A percentile compares a stretch with the other conserved stretches of the same genome.
Conservation (phyloP, 2,888 invertebrate genomes). For the Hirtodrosophila confusa region DNA sequence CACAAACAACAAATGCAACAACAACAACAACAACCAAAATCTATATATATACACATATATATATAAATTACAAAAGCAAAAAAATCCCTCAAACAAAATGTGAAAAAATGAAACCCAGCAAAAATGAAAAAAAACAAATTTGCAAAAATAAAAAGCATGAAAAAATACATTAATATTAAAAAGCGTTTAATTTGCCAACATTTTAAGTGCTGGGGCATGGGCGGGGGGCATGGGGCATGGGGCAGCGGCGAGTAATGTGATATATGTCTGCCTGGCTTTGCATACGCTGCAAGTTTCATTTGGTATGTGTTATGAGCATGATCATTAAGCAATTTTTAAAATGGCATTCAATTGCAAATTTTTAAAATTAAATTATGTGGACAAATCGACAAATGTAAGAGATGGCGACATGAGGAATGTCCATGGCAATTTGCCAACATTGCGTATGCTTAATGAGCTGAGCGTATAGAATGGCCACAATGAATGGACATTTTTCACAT, state of each 20-base stretch:
- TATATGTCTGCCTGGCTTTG: constrained; percentile 51
- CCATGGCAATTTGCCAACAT: constrained; percentile 67
- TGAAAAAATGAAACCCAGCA: constrained; percentile 51
- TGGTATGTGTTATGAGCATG: constrained; percentile 57
- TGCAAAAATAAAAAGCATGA: constrained; percentile 61
- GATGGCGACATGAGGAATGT: constrained; percentile 36
- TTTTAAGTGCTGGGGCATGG: constrained; percentile 43
- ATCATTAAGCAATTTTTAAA: constrained; percentile 72
- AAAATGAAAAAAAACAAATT: constrained; percentile 54
- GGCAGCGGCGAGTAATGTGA: constrained; percentile 41
- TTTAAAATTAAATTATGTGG: constrained; percentile 67
- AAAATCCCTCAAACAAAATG: constrained; percentile 64
- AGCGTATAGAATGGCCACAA: constrained; percentile 44
- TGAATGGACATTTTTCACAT: constrained; percentile 24
- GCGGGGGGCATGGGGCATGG: neutral
- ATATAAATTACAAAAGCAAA: constrained; percentile 51
- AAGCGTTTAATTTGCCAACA: constrained; percentile 74
- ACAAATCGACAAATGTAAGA: constrained; percentile 43
- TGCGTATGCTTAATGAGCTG: constrained; percentile 70
- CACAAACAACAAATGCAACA: constrained; percentile 28
- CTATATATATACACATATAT: constrained; percentile 37
- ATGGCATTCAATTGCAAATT: constrained; percentile 69
- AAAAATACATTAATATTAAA: constrained; percentile 74
- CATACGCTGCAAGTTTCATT: constrained; percentile 42
- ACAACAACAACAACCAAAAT: constrained; percentile 16